phyloP scores from a whole-genome alignment of 2,797 vertebrate species.

The Kryptopterus vitreolus region DNA sequence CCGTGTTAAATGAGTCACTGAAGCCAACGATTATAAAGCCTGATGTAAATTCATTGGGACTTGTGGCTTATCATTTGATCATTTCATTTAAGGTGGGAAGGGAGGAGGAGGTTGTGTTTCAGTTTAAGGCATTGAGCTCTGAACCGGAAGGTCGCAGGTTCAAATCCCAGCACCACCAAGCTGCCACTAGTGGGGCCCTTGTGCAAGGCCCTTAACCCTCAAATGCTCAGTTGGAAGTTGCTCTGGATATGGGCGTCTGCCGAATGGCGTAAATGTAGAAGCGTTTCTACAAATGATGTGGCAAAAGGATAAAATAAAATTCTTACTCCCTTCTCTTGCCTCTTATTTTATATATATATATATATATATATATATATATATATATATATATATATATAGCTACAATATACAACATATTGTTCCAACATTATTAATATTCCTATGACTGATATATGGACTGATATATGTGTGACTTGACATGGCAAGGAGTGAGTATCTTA shows the following conservation, averaged over 20 bases:
- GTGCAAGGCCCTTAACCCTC: no score
- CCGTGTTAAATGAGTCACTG: constrained; percentile 5
- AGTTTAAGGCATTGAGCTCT: no score
- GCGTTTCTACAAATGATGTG: no score
- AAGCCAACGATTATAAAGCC: neutral
- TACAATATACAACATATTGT: neutral
- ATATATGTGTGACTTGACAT: constrained; percentile 5
- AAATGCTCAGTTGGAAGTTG: no score
- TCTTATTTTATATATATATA: neutral
- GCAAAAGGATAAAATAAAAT: neutral
- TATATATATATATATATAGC: neutral
- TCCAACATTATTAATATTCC: neutral
- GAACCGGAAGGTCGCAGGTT: no score
- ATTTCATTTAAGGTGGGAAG: no score
- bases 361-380: no score
- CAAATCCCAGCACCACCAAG: no score
- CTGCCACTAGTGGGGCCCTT: no score
- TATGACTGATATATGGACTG: neutral
- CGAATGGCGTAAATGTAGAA: no score
- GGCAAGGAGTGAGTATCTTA: constrained; percentile 6
- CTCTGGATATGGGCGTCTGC: no score
- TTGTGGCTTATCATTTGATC: neutral
- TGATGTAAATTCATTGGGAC: neutral
- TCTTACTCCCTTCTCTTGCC: neutral
- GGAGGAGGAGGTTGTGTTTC: no score